phyloP scores from a whole-genome alignment of 2,888 invertebrate genomes.

The Cheilosia urbana region DNA sequence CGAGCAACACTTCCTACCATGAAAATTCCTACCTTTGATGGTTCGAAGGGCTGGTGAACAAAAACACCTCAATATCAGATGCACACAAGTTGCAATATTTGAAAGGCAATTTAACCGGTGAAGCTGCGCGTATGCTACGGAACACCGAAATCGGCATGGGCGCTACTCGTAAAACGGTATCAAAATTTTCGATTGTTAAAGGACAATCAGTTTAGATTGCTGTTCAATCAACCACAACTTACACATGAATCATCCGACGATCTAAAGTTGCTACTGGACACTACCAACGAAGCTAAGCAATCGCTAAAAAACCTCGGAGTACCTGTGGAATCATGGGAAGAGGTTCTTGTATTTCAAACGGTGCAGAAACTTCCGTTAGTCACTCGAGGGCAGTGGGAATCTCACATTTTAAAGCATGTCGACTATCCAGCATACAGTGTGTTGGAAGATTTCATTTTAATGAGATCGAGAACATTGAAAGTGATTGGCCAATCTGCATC shows the following conservation, averaged over 20 bases:
- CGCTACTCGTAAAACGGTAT: not conserved
- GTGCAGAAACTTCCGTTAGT: too few species aligned
- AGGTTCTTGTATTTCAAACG: constrained; percentile 17
- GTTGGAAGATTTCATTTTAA: constrained; percentile 26
- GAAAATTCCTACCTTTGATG: constrained; percentile 37
- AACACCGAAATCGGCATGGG: constrained; percentile 43
- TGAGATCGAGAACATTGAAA: constrained; percentile 25
- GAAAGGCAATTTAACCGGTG: constrained; percentile 13
- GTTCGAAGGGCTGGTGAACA: constrained; percentile 18
- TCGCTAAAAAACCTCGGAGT: constrained; percentile 22
- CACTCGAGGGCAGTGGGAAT: constrained; percentile 26
- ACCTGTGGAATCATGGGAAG: constrained; percentile 27
- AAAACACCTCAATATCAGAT: constrained; percentile 36
- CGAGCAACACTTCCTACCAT: constrained; percentile 30
- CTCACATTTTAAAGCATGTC: constrained; percentile 19
- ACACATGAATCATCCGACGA: constrained; percentile 13
- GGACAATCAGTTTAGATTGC: too few species aligned
- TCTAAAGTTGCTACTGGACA: constrained; percentile 6
- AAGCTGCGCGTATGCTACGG: constrained; percentile 10
- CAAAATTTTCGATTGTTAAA: constrained; percentile 14
- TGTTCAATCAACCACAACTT: constrained; percentile 8
- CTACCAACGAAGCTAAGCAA: constrained; percentile 14
- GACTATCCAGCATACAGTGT: constrained; percentile 27
- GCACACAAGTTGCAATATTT: constrained; percentile 30
- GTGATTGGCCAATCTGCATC: constrained; percentile 15